Base-by-base conservation (phyloP, 2,888 invertebrate species). In the Syritta pipiens region DNA sequence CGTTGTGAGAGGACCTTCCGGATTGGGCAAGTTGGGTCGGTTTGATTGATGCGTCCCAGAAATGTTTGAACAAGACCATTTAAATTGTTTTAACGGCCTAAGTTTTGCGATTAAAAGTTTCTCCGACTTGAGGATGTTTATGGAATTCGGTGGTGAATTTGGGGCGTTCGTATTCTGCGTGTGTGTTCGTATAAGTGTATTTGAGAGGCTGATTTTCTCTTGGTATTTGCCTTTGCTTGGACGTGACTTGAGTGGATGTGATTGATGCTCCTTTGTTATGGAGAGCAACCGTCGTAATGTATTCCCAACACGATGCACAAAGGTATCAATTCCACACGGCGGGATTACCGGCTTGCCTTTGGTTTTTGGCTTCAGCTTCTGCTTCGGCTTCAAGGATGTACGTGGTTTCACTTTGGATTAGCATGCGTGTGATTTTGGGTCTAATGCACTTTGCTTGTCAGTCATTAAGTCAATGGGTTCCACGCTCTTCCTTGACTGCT, bases 91-190 rank as follows among this genome's bases (percentile, higher is more conserved):
- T 53, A 57, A 72, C 60, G 60, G 72, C 24, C 48, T 22, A 72
- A 77, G 77, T 77, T 77, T 72, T 26, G 59, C 53, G 77, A 77
- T 77, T 72, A 65, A 77, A 77, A 72, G 46, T 71, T 77, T 49
- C 35, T 17, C 49, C 28, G 30, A 26, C 46, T 28, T 14, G 22
- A 30, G 55, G 12, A 48, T 55, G 35, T 57, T 57, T 57, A 51
- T 49, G 71, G 46, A 59, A 62, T 62, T 48, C 12, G 32, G 42
- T 48, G 17, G 6, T 22, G 37, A 55, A 57, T 63, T 44, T 44
- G 55, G 62, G 35, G 42, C n/a, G 24, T 42, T 14, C 30, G 28
- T 7, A 19, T 14, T 20, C 40, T 57, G 9, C 37, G 26, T 28
- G 26, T 44, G 62, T 49, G 71, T 69, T 69, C 19, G 37, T 17